Evolutionary conservation across 1,140 invertebrate genomes (phyloP), one percentile per base, ranked within the genome.

Genomic region (Ditylenchus dipsaci): DNA sequence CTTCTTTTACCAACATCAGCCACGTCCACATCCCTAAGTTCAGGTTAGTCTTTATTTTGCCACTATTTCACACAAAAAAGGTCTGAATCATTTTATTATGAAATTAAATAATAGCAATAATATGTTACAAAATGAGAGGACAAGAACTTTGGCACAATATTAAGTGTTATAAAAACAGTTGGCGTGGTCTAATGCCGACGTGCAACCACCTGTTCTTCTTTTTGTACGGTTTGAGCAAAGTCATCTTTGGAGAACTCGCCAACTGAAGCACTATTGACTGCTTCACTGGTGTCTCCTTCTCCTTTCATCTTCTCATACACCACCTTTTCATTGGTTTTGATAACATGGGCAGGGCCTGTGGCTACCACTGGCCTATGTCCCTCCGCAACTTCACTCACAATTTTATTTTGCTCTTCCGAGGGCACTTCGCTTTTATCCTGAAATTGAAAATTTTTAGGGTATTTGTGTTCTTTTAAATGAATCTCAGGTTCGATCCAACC

Each of bases 301-400:
- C 29, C 59, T 29, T 61, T 61, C 38, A 61, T n/a, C 29, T 61
- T 61, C 29, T 30, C 59, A 43, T 33, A 61, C n/a, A 53, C 49
- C 3, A 3, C 23, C 23, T 53, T 53, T 8, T 53, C 49, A 53
- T 8, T 11, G n/a, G n/a, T 26, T 53, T 19, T 53, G 49, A 38
- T 38, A 38, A 38, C 33, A 38, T 38, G 33, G 33, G 33, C 33
- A 38, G 33, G 33, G 33, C 33, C 33, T 38, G 33, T 38, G 3
- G 33, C 33, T 38, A 38, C 33, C 33, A 38, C 3, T 3, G 33
- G 3, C 11, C 11, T 38, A 38, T 3, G 33, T 38, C 33, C 33
- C 11, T 38, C 33, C 11, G 33, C 33, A 3, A 11, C 33, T 38
- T 38, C 33, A 11, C 11, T 38, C 11, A 21, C 3, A 53, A 53